Percentiles rank a stretch among this genome's conserved stretches.
Evolutionary conservation across 2,113 vertebrate species (phyloP).

Genomic region (Apodemus speciosus): DNA sequence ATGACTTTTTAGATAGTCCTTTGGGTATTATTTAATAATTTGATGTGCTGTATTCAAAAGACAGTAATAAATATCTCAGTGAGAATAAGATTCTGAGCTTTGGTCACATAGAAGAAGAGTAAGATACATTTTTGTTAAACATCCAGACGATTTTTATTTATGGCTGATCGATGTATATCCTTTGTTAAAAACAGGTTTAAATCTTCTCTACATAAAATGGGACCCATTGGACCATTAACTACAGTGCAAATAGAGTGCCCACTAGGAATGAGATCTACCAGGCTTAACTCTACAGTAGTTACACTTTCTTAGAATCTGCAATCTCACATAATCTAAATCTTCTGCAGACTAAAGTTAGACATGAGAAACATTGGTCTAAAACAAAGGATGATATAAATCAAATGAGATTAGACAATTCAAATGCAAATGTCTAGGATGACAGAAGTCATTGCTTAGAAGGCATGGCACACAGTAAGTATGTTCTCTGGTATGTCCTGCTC

Average conservation of each 20-base stretch:
- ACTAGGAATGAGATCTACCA: not conserved
- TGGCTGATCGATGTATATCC: too few relatives aligned
- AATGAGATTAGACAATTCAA: not conserved
- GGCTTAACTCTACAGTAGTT: not conserved
- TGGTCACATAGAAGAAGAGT: not conserved
- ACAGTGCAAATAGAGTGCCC: fast-evolving
- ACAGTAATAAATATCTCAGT: not conserved
- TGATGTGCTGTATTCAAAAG: not conserved
- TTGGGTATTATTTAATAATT: not conserved
- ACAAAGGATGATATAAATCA: not conserved
- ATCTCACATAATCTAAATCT: not conserved
- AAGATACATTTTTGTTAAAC: not conserved
- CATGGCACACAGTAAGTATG: too few relatives aligned
- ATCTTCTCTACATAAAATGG: not conserved
- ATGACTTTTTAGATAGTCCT: not conserved
- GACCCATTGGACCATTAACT: not conserved
- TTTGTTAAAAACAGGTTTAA: not conserved
- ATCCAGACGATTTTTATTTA: not conserved
- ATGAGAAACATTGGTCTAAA: not conserved
- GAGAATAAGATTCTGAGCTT: not conserved
- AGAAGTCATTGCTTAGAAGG: not conserved
- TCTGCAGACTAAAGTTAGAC: not conserved
- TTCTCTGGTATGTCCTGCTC: not conserved
- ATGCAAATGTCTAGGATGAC: not conserved
- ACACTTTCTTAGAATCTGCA: not conserved